Base-by-base conservation (phyloP, 2,888 invertebrate genomes). In the Ferrisia virgata region DNA sequence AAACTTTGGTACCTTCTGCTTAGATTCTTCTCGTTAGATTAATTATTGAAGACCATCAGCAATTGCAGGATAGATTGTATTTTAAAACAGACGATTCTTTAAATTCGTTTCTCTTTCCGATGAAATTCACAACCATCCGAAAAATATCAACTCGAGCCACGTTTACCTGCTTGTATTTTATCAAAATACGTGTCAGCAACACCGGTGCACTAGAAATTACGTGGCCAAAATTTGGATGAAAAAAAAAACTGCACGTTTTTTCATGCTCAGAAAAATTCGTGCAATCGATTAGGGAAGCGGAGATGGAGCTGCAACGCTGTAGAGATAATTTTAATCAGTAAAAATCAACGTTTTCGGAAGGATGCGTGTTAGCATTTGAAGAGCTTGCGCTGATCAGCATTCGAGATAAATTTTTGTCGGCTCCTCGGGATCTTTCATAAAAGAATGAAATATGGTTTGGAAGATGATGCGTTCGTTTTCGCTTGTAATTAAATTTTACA, bases 291-390 rank as follows among this genome's bases (percentile, higher is more conserved):
- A 53, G 9, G 22, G 22, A 53, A 53, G 53, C 53, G 53, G 53
- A 53, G 53, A 53, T 53, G 53, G 1, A 9, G 22, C 22, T 22
- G 53, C 22, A 53, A 53, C 53, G 53, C 18, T 53, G 28, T 13
- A 69, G 69, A 69, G 69, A 69, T 69, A 31, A 69, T 8, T 69
- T 69, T 69, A 69, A 69, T 69, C 69, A 69, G 28, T n/a, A n/a
- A 69, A 33, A 69, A 69, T 69, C 69, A 53, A 69, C 31, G 69
- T 28, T 31, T 69, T 69, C 69, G 69, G 69, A 69, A 33, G 31
- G 69, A 69, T 69, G 69, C 53, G 22, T 31, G 69, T 69, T 31
- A 69, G 31, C 28, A 69, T 33, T 31, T n/a, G 31, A 69, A 69
- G 31, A 69, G 69, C 69, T 69, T 69, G 69, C 69, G n/a, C 31